A percentile compares a stretch with the other conserved stretches of the same genome.
phyloP scores from a whole-genome alignment of 2,888 invertebrate species.

The Galerucella pusilla region DNA sequence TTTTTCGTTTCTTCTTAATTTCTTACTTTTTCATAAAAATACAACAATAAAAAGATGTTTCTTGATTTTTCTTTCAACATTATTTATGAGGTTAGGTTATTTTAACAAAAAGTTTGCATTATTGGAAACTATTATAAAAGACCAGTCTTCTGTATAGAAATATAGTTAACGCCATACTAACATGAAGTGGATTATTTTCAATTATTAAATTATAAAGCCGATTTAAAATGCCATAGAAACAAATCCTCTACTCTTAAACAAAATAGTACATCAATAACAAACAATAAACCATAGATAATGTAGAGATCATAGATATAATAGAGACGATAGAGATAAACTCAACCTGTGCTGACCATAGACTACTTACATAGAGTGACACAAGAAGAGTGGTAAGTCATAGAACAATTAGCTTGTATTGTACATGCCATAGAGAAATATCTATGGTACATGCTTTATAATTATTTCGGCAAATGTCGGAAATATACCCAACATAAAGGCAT shows the following conservation, averaged over 20 bases:
- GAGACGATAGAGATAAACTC: too few relatives aligned
- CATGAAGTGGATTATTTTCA: slow-evolving; percentile 10
- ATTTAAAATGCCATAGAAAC: slow-evolving; percentile 17
- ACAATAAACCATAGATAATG: neutral
- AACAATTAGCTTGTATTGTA: too few relatives aligned
- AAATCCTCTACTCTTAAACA: slow-evolving; percentile 16
- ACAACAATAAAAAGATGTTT: slow-evolving; percentile 42
- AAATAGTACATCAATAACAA: slow-evolving; percentile 26
- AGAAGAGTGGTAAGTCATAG: too few relatives aligned
- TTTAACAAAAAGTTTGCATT: slow-evolving; percentile 10
- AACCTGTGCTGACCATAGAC: neutral
- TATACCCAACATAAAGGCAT: too few relatives aligned
- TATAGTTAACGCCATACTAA: slow-evolving; percentile 4
- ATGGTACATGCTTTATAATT: too few relatives aligned
- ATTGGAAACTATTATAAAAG: slow-evolving; percentile 15
- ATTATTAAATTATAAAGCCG: slow-evolving; percentile 3
- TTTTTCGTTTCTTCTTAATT: slow-evolving; percentile 3
- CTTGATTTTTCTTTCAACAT: slow-evolving; percentile 41
- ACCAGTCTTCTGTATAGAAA: neutral
- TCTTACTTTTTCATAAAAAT: slow-evolving; percentile 26
- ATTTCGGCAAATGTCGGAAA: too few relatives aligned
- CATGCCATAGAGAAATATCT: too few relatives aligned
- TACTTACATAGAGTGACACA: too few relatives aligned
- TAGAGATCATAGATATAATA: too few relatives aligned
- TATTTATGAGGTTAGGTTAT: slow-evolving; percentile 28